Evolutionary conservation across 1,140 invertebrate genomes (phyloP).

Genomic region (Ptiloglossa arizonensis): DNA sequence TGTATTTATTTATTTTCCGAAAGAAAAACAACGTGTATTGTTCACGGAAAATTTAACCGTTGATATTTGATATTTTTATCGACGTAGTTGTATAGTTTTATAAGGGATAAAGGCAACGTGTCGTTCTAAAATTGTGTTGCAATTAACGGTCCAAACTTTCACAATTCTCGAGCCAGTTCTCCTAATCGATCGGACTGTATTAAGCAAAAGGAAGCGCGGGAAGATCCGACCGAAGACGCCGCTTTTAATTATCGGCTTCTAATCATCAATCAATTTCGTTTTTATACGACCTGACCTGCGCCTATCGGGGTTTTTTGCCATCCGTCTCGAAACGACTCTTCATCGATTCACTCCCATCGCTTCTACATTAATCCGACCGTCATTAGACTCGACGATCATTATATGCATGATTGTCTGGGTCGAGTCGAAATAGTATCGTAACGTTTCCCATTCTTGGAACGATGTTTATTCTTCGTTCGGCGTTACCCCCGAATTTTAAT

Average conservation of each 20-base stretch:
- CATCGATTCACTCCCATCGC: slow-evolving; percentile 63
- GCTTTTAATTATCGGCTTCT: slow-evolving; percentile 69
- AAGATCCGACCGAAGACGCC: slow-evolving; percentile 9
- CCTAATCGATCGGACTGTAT: background rate
- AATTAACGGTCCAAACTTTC: background rate
- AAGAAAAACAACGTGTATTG: too few relatives aligned
- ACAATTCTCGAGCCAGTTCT: background rate
- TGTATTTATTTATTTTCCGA: too few relatives aligned
- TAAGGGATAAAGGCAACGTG: too few relatives aligned
- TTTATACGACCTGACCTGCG: slow-evolving; percentile 42
- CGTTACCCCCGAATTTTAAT: slow-evolving; percentile 33
- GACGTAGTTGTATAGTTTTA: too few relatives aligned
- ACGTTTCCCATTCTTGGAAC: slow-evolving; percentile 30
- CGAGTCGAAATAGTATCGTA: slow-evolving; percentile 35
- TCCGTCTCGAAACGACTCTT: slow-evolving; percentile 52
- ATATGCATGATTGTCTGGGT: slow-evolving; percentile 61
- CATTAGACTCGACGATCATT: slow-evolving; percentile 68
- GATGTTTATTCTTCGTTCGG: slow-evolving; percentile 62
- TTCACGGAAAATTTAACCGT: too few relatives aligned
- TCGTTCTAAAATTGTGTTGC: background rate
- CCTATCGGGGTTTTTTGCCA: slow-evolving; percentile 65
- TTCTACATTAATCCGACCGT: slow-evolving; percentile 59
- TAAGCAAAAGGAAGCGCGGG: slow-evolving; percentile 3
- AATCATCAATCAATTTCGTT: slow-evolving; percentile 73
- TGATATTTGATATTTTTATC: too few relatives aligned